A percentile compares a stretch with the other conserved stretches of the same genome.
phyloP scores from a whole-genome alignment of 2,113 vertebrate genomes.

The Macquaria australasica region DNA sequence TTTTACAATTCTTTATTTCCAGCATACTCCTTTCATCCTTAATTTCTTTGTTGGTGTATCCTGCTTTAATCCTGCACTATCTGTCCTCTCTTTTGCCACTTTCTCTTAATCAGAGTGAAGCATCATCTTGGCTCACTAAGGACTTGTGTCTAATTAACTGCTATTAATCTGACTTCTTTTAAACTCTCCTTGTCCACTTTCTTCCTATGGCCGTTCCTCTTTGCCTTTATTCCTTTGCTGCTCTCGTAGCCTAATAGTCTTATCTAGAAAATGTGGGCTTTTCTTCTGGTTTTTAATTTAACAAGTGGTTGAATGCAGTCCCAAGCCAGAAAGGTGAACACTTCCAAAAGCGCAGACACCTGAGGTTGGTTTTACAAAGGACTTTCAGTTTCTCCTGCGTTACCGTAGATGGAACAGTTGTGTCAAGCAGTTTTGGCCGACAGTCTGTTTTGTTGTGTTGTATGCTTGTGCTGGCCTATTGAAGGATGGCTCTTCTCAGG shows the following conservation, averaged over 20 bases:
- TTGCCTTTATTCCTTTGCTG: background rate
- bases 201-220: rapidly evolving
- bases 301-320: background rate
- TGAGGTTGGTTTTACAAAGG: background rate
- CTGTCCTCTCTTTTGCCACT: background rate
- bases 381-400: background rate
- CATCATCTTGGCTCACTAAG: background rate
- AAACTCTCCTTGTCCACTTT: background rate
- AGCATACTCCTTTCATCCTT: background rate
- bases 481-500: constrained; percentile 79
- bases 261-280: background rate
- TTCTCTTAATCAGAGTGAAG: background rate
- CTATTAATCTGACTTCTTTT: background rate
- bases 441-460: constrained; percentile 52
- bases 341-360: background rate
- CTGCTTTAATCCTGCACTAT: constrained; percentile 4
- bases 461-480: constrained; percentile 58
- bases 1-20: constrained; percentile 11
- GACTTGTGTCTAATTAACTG: background rate
- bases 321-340: background rate
- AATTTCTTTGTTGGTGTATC: constrained; percentile 8
- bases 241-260: background rate
- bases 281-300: background rate
- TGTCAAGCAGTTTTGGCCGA: constrained; percentile 34
- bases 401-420: constrained; percentile 30